Evolutionary conservation across 2,113 vertebrate genomes (phyloP).

Genomic region (Plotosus lineatus): DNA sequence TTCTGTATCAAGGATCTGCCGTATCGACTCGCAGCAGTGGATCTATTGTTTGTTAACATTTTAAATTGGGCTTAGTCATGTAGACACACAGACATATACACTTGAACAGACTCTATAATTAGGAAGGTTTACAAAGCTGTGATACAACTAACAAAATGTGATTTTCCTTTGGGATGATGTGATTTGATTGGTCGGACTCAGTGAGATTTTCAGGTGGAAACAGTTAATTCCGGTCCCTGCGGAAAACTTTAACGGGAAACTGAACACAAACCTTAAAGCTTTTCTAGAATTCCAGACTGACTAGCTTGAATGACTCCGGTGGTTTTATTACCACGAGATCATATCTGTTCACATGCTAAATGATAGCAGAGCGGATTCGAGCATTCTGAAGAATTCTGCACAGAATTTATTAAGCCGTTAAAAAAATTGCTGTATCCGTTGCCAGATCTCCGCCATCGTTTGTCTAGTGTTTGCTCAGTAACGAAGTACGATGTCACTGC

Average conservation of each 20-base stretch:
- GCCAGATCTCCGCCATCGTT: constrained; percentile 69
- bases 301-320: neutral
- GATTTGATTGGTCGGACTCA: neutral
- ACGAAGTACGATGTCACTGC: constrained; percentile 61
- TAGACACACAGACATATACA: constrained; percentile 61
- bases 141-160: constrained; percentile 1
- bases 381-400: neutral
- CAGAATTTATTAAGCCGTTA: constrained; percentile 7
- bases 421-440: constrained; percentile 44
- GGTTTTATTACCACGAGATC: neutral
- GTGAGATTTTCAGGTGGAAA: neutral
- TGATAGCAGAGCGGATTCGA: neutral
- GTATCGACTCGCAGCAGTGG: constrained; percentile 72
- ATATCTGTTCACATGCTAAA: neutral
- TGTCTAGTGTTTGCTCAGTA: constrained; percentile 66
- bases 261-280: neutral
- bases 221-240: neutral
- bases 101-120: constrained; percentile 48
- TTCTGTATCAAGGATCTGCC: constrained; percentile 61
- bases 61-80: constrained; percentile 73
- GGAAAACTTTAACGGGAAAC: neutral
- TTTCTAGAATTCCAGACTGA: neutral
- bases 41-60: constrained; percentile 76
- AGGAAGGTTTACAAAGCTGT: constrained; percentile 16
- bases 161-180: neutral